phyloP scores from a whole-genome alignment of 2,113 vertebrate genomes.

The Orthonyx spaldingii region DNA sequence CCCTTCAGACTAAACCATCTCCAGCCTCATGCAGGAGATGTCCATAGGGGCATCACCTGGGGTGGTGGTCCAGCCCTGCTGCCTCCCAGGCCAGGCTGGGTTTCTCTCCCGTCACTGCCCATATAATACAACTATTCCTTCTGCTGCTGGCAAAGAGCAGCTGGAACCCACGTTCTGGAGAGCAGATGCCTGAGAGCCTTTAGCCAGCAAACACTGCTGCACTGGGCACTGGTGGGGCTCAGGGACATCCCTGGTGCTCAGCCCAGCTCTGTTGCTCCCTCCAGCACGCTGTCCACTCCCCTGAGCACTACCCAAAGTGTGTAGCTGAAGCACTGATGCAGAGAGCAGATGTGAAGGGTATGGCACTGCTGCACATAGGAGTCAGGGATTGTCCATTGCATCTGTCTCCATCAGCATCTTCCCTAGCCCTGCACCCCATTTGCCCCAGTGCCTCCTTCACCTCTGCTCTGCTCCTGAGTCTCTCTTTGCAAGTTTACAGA shows the following conservation, averaged over 20 bases:
- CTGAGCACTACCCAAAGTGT: not conserved
- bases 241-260: not conserved
- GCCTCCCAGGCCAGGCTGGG: not conserved
- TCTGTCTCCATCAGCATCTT: not conserved
- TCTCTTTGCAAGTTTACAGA: constrained; percentile 21
- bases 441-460: not conserved
- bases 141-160: not conserved
- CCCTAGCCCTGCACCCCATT: not conserved
- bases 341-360: not conserved
- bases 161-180: not conserved
- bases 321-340: not conserved
- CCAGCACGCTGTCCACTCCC: accelerated
- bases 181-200: not conserved
- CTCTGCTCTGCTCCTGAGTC: not conserved
- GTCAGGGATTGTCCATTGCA: not conserved
- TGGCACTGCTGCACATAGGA: not conserved
- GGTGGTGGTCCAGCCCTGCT: not conserved
- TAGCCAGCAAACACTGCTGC: not conserved
- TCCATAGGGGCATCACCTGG: not conserved
- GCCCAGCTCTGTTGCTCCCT: not conserved
- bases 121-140: not conserved
- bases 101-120: not conserved
- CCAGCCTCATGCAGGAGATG: not conserved
- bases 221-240: accelerated
- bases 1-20: not conserved